phyloP scores from a whole-genome alignment of 2,113 vertebrate species.

The Sclerurus mexicanus region DNA sequence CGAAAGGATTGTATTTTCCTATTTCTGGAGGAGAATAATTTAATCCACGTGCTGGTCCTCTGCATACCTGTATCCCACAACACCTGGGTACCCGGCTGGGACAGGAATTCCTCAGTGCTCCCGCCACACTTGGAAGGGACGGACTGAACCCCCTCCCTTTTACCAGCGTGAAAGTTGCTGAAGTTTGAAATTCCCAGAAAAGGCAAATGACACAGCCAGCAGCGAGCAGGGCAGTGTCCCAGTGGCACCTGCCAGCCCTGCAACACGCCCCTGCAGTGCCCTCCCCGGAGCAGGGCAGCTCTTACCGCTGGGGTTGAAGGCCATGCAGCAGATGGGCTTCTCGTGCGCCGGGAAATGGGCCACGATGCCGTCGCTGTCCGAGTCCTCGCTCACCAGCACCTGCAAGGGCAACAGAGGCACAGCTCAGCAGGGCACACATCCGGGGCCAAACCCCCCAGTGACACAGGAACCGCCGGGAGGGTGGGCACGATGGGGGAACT shows the following conservation, averaged over 20 bases:
- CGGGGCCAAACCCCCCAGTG: not conserved
- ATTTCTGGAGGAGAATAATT: not conserved
- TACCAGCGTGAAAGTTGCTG: accelerated
- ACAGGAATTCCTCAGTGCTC: not conserved
- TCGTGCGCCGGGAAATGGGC: slow-evolving; percentile 98
- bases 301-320: slow-evolving; percentile 97
- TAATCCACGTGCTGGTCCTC: not conserved
- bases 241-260: accelerated
- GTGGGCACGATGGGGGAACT: not conserved
- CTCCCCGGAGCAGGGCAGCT: not conserved
- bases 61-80: not conserved
- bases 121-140: not conserved
- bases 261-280: too few relatives aligned
- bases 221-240: not conserved
- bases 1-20: accelerated
- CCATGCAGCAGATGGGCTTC: slow-evolving; percentile 98
- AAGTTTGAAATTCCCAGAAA: not conserved
- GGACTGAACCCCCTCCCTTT: not conserved
- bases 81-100: not conserved
- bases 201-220: not conserved
- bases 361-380: slow-evolving; percentile 93
- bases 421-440: not conserved
- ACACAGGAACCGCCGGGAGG: accelerated
- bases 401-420: slow-evolving; percentile 46
- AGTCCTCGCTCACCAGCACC: slow-evolving; percentile 96